Percentiles rank a stretch among this genome's conserved stretches.
phyloP scores from a whole-genome alignment of 2,797 vertebrate species.

The Pelochelys cantorii region DNA sequence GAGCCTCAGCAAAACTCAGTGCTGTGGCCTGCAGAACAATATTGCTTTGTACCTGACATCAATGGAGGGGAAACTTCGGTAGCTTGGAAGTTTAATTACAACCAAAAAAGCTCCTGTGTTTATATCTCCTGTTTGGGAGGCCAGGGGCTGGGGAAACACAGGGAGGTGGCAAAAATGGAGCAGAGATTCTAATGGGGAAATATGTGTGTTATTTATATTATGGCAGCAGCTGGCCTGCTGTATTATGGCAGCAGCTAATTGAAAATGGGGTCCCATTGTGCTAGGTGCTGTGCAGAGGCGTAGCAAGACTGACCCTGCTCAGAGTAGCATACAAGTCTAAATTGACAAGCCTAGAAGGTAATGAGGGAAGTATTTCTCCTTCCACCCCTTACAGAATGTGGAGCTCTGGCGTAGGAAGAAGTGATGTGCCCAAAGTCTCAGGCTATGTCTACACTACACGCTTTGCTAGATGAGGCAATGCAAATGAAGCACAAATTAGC shows the following conservation, averaged over 20 bases:
- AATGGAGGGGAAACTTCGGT: background rate
- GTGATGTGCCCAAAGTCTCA: background rate
- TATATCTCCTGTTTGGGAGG: background rate
- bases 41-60: too few relatives aligned
- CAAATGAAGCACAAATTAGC: too few relatives aligned
- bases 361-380: background rate
- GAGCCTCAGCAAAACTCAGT: too few relatives aligned
- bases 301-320: background rate
- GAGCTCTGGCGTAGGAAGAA: background rate
- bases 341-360: background rate
- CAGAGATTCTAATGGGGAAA: background rate
- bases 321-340: background rate
- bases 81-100: background rate
- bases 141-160: background rate
- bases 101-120: background rate
- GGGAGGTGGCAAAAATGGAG: background rate
- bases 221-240: background rate
- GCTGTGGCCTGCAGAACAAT: too few relatives aligned
- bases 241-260: background rate
- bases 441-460: too few relatives aligned
- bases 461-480: too few relatives aligned
- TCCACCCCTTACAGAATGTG: background rate
- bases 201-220: background rate
- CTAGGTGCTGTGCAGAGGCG: too few relatives aligned
- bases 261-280: background rate